Conservation (phyloP, 2,113 vertebrate species). For the Nothobranchius kuhntae region DNA sequence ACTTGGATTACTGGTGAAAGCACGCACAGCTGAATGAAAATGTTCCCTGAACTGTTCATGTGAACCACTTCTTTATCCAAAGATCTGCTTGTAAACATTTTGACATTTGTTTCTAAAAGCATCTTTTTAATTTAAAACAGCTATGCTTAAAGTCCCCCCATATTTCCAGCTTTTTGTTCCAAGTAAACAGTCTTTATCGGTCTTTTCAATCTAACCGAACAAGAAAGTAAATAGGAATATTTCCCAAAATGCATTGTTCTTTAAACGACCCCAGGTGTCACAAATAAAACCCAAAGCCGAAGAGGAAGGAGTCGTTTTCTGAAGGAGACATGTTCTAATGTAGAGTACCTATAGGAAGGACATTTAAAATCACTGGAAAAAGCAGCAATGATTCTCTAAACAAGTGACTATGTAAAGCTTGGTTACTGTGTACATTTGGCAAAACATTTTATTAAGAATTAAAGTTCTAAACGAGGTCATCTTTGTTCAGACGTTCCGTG, state of each 20-base stretch:
- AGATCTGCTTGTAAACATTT: not conserved
- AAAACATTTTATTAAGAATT: not conserved
- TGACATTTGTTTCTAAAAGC: not conserved
- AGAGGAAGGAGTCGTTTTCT: conserved; percentile 37
- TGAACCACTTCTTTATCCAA: not conserved
- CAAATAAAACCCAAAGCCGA: conserved; percentile 54
- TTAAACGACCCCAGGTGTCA: conserved; percentile 35
- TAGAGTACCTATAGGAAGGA: too few species aligned
- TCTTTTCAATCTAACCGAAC: not conserved
- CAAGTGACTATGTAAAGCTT: conserved; percentile 23
- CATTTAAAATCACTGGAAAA: too few species aligned
- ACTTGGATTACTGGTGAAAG: too few species aligned
- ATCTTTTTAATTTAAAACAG: not conserved
- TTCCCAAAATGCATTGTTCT: conserved; percentile 36
- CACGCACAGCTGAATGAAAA: too few species aligned
- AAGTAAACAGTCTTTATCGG: too few species aligned
- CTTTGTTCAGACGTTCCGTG: too few species aligned
- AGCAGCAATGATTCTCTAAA: not conserved
- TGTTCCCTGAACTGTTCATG: not conserved
- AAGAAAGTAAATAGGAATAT: not conserved
- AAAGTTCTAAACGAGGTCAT: not conserved
- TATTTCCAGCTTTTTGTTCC: too few species aligned
- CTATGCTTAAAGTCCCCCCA: too few species aligned
- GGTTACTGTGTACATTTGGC: conserved; percentile 45
- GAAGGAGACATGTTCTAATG: conserved; percentile 1